These are phyloP conservation scores for Chrysaora quinquecirrha DNA, from an alignment of 30 jellyfish, hydroid and myxozoan species.

Conservation along the genomic window DNA sequence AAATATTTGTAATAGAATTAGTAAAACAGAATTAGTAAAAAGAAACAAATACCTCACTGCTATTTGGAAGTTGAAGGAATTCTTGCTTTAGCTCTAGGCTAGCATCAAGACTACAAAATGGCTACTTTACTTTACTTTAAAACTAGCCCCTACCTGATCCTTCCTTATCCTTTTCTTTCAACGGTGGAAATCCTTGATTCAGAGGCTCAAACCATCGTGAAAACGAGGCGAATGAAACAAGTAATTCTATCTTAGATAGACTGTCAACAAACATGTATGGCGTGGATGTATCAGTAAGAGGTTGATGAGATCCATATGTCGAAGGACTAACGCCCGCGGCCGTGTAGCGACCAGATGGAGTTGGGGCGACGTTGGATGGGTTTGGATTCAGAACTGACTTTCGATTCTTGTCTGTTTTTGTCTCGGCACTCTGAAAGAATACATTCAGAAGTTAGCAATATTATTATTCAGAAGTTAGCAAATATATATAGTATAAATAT, in stretches of 20 bases:
- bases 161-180: slow-evolving; percentile 56
- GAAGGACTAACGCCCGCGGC: slow-evolving; percentile 57
- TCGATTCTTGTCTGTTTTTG: slow-evolving; percentile 64
- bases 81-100: too few relatives aligned
- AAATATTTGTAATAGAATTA: too few relatives aligned
- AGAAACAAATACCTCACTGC: too few relatives aligned
- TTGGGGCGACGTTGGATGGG: slow-evolving; percentile 51
- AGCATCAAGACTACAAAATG: too few relatives aligned
- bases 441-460: too few relatives aligned
- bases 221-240: slow-evolving; percentile 78
- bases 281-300: slow-evolving; percentile 64
- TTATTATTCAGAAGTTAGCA: too few relatives aligned
- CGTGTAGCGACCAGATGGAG: slow-evolving; percentile 70
- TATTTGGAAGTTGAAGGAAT: too few relatives aligned
- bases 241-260: slow-evolving; percentile 73
- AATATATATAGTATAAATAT: too few relatives aligned
- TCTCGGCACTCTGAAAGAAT: slow-evolving; percentile 65
- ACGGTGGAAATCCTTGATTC: slow-evolving; percentile 29
- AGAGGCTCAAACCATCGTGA: slow-evolving; percentile 95
- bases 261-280: slow-evolving; percentile 88
- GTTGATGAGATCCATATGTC: slow-evolving; percentile 70
- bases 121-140: too few relatives aligned
- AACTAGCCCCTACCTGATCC: too few relatives aligned
- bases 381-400: slow-evolving; percentile 65
- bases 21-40: too few relatives aligned